Conservation (phyloP, 1,140 invertebrate species). For the Dysdera silvatica region DNA sequence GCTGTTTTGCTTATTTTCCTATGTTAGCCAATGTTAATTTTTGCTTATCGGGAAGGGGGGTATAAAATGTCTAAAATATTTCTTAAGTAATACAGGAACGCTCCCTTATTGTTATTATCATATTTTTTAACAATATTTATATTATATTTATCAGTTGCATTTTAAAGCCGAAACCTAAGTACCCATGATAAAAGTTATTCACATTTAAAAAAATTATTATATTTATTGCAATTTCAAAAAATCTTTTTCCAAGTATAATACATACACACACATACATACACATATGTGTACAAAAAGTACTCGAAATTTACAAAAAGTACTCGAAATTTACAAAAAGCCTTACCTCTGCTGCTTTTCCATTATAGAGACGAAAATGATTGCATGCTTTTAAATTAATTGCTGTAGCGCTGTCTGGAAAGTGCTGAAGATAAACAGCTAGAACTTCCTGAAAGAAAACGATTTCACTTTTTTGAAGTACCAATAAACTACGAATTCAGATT, state of each 20-base stretch:
- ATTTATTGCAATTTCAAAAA: background rate
- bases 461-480: background rate
- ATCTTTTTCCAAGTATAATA: no score
- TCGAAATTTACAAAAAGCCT: background rate
- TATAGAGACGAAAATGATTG: slow-evolving; percentile 81
- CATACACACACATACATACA: no score
- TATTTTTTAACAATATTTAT: no score
- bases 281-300: no score
- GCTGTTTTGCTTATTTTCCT: no score
- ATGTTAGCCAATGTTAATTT: no score
- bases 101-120: no score
- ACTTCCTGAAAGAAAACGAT: slow-evolving; percentile 74
- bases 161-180: no score
- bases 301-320: background rate
- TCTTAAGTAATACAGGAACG: no score
- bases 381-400: slow-evolving; percentile 92
- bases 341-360: slow-evolving; percentile 83
- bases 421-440: slow-evolving; percentile 81
- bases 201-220: background rate
- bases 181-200: background rate
- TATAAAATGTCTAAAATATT: no score
- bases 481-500: background rate
- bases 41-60: no score
- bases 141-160: no score
- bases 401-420: slow-evolving; percentile 86